Conservation (phyloP, 2,888 invertebrate genomes). For the Syrphus vitripennis region DNA sequence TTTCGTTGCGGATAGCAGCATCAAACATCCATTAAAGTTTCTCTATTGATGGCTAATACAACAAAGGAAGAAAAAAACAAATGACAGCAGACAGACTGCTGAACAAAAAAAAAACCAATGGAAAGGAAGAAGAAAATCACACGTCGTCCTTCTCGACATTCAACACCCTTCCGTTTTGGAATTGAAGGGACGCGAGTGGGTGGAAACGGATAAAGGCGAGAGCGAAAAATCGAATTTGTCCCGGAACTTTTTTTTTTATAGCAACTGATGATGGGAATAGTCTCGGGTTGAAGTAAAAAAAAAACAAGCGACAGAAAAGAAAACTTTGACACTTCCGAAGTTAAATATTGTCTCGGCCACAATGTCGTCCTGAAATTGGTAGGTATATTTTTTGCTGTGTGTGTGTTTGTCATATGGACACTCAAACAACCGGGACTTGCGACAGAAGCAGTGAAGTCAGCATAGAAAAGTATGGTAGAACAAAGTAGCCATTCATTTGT, state of each 20-base stretch:
- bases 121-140: slow-evolving; percentile 17
- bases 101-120: slow-evolving; percentile 1
- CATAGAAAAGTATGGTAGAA: neutral
- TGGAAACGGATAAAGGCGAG: slow-evolving; percentile 2
- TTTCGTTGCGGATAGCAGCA: slow-evolving; percentile 22
- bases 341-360: slow-evolving; percentile 62
- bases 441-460: neutral
- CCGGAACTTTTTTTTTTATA: slow-evolving; percentile 4
- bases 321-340: slow-evolving; percentile 67
- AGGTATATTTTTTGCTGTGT: neutral
- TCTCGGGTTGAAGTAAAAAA: neutral
- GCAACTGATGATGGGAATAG: neutral
- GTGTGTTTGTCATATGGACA: slow-evolving; percentile 27
- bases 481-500: slow-evolving; percentile 56
- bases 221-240: slow-evolving; percentile 38
- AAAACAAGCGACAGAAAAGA: neutral
- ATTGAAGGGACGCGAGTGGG: slow-evolving; percentile 7
- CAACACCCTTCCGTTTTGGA: slow-evolving; percentile 12
- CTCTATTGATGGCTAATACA: slow-evolving; percentile 40
- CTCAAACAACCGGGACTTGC: slow-evolving; percentile 33
- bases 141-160: slow-evolving; percentile 21
- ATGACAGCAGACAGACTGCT: slow-evolving; percentile 34
- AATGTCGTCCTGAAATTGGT: slow-evolving; percentile 24
- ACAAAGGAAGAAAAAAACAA: neutral
- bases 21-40: slow-evolving; percentile 59